phyloP scores from a whole-genome alignment of 2,888 invertebrate genomes.

The Chrysolina oricalcia region DNA sequence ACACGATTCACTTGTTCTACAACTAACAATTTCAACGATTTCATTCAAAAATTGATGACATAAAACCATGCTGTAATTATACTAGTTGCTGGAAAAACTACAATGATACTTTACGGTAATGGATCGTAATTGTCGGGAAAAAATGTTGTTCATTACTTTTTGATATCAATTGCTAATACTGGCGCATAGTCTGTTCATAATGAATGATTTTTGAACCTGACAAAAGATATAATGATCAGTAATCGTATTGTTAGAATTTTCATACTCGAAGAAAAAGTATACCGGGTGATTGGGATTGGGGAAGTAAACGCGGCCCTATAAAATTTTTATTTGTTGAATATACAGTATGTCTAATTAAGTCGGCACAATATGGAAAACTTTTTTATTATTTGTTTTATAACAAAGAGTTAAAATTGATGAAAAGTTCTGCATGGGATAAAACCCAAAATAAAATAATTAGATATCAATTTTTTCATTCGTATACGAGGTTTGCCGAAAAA shows the following conservation, averaged over 20 bases:
- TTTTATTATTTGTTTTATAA: no score
- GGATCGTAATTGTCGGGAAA: conserved; percentile 35
- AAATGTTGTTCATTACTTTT: conserved; percentile 38
- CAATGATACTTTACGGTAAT: conserved; percentile 39
- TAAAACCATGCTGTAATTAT: conserved; percentile 37
- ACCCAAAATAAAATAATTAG: no score
- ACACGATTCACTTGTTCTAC: conserved; percentile 28
- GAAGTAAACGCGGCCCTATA: no score
- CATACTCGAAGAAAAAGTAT: not conserved
- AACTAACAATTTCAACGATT: conserved; percentile 42
- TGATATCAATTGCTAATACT: conserved; percentile 39
- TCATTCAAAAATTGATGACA: conserved; percentile 38
- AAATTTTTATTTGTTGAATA: no score
- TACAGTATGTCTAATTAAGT: no score
- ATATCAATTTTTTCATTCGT: no score
- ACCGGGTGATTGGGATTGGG: not conserved
- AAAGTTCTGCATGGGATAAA: no score
- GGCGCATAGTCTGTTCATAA: conserved; percentile 41
- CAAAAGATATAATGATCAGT: conserved; percentile 43
- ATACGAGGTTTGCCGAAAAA: no score
- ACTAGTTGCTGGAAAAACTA: conserved; percentile 35
- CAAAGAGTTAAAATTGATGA: no score
- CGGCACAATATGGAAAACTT: no score
- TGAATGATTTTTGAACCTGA: conserved; percentile 45
- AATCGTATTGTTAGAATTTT: conserved; percentile 29